Percentiles rank a stretch among this genome's conserved stretches.
phyloP scores from a whole-genome alignment of 2,113 vertebrate species.

The Actinemys pallida region DNA sequence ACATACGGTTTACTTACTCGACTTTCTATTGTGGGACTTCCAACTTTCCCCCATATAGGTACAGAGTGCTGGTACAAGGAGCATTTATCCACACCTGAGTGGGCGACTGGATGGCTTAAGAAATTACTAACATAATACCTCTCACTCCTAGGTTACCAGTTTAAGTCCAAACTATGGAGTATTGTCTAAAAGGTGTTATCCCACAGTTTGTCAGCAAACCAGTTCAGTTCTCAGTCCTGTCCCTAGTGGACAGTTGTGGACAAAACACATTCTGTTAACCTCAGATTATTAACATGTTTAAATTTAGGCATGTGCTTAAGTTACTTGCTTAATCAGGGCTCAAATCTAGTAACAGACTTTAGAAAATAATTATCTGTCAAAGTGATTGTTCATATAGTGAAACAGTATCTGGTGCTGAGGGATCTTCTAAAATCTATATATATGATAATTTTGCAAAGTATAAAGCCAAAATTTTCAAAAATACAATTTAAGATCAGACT shows the following conservation, averaged over 20 bases:
- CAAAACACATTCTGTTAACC: conserved; percentile 32
- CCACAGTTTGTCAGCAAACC: conserved; percentile 48
- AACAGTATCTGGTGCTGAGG: neutral
- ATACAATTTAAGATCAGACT: neutral
- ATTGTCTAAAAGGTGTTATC: conserved; percentile 49
- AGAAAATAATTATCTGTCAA: neutral
- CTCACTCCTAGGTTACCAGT: neutral
- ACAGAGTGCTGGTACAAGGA: conserved; percentile 17
- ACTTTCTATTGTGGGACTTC: conserved; percentile 23
- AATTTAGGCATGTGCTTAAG: conserved; percentile 1
- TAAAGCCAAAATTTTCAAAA: neutral
- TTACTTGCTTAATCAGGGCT: neutral
- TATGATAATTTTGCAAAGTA: neutral
- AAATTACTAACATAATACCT: conserved; percentile 26
- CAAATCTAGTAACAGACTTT: neutral
- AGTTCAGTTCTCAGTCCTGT: conserved; percentile 34
- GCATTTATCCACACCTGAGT: conserved; percentile 42
- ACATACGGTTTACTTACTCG: neutral
- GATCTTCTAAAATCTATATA: neutral
- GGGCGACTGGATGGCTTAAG: conserved; percentile 1
- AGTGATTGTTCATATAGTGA: neutral
- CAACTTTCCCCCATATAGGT: conserved; percentile 30
- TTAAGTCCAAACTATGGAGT: conserved; percentile 46
- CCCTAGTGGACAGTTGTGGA: conserved; percentile 18
- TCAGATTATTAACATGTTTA: neutral